Evolutionary conservation across 2,113 vertebrate genomes (phyloP).

Genomic region (Nycticorax nycticorax): DNA sequence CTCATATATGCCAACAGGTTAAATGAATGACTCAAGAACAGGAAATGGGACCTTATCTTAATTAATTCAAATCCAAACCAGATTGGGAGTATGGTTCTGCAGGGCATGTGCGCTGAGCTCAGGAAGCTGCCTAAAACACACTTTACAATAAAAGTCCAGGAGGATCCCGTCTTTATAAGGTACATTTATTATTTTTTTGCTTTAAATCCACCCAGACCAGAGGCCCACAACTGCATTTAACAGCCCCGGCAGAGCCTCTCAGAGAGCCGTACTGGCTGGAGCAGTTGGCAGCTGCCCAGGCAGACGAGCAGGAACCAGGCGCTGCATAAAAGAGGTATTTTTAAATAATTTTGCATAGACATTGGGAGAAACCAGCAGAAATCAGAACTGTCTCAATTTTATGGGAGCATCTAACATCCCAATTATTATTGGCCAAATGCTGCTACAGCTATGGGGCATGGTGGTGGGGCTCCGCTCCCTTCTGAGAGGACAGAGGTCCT

Average conservation of each 20-base stretch:
- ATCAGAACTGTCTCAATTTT: not conserved
- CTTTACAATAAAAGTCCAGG: not conserved
- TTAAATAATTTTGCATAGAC: not conserved
- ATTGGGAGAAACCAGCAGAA: not conserved
- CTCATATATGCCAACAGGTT: not conserved
- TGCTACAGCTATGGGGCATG: not conserved
- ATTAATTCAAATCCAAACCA: constrained; percentile 33
- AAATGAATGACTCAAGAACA: not conserved
- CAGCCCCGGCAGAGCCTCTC: not conserved
- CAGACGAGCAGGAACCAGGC: not conserved
- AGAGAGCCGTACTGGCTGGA: not conserved
- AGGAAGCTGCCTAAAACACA: not conserved
- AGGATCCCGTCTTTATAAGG: not conserved
- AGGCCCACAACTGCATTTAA: not conserved
- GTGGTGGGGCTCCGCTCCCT: not conserved
- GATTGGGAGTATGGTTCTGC: not conserved
- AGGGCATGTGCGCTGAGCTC: not conserved
- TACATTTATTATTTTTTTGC: not conserved
- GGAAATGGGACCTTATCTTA: not conserved
- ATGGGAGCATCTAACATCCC: not conserved
- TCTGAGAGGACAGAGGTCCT: not conserved
- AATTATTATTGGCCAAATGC: not conserved
- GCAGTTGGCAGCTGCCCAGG: not conserved
- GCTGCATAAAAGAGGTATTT: not conserved
- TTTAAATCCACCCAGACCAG: not conserved